Evolutionary conservation across 1,140 invertebrate species (phyloP).

Genomic region (Macrosteles quadrilineatus): DNA sequence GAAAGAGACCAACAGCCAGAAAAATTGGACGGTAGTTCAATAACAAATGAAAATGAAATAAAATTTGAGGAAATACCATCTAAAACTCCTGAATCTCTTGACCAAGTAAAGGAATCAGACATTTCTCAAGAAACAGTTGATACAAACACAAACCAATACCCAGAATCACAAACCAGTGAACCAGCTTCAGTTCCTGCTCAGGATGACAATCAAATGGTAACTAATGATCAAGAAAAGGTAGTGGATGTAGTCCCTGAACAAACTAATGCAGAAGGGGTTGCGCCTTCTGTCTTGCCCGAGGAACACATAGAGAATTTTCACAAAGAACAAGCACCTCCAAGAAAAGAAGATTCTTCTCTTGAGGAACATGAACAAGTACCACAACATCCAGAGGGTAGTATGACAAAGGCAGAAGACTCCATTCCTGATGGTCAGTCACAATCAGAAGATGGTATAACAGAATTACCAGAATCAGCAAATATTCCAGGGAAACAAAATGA

Average conservation of each 20-base stretch:
- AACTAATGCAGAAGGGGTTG: background rate
- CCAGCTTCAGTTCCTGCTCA: too few relatives aligned
- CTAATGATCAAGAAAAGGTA: too few relatives aligned
- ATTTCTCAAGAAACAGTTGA: background rate
- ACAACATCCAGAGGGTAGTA: background rate
- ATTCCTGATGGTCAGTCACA: background rate
- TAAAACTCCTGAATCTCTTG: background rate
- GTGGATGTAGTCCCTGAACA: background rate
- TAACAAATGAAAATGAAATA: conserved; percentile 12
- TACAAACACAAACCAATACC: background rate
- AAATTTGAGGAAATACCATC: background rate
- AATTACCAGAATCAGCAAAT: background rate
- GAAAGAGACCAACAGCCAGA: conserved; percentile 52
- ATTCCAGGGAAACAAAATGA: conserved; percentile 4
- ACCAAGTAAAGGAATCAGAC: conserved; percentile 8
- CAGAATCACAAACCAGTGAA: background rate
- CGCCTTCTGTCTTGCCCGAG: too few relatives aligned
- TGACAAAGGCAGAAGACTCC: conserved; percentile 14
- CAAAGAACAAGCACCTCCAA: background rate
- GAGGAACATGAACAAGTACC: conserved; percentile 16
- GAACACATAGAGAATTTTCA: background rate
- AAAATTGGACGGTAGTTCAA: conserved; percentile 39
- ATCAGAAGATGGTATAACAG: background rate
- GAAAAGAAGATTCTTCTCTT: conserved; percentile 7
- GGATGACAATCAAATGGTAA: too few relatives aligned